A percentile compares a stretch with the other conserved stretches of the same genome.
Evolutionary conservation across 2,888 invertebrate genomes (phyloP).

Genomic region (Synanthedon andrenaeformis): DNA sequence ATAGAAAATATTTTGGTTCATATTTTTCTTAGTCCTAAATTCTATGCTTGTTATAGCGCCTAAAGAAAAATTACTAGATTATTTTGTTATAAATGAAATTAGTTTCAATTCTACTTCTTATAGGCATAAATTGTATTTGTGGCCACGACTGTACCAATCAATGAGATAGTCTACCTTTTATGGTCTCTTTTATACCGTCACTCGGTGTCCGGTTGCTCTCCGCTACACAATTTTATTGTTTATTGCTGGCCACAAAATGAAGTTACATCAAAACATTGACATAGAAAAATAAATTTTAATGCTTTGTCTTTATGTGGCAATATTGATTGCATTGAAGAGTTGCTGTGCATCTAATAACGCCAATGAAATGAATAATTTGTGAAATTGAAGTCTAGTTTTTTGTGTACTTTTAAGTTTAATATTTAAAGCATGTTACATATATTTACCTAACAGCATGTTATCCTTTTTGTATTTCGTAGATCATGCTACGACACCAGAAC

Average conservation of each 20-base stretch:
- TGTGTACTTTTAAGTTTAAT: background rate
- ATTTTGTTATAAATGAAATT: too few species aligned
- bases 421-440: too few species aligned
- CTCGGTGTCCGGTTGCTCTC: conserved; percentile 66
- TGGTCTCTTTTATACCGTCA: conserved; percentile 56
- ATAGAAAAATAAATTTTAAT: conserved; percentile 4
- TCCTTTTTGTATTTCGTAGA: too few species aligned
- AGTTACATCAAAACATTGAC: conserved; percentile 5
- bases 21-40: too few species aligned
- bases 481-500: too few species aligned
- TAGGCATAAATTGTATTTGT: background rate
- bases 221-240: conserved; percentile 36
- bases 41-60: too few species aligned
- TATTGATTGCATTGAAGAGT: background rate
- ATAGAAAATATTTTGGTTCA: too few species aligned
- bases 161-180: conserved; percentile 64
- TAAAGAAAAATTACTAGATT: too few species aligned
- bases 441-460: too few species aligned
- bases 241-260: conserved; percentile 16
- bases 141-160: conserved; percentile 45
- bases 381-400: background rate
- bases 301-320: background rate
- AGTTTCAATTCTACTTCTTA: too few species aligned
- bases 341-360: background rate
- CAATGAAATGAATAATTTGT: background rate